Conservation (phyloP, 2,797 vertebrate species). For the Sphenodon punctatus region DNA sequence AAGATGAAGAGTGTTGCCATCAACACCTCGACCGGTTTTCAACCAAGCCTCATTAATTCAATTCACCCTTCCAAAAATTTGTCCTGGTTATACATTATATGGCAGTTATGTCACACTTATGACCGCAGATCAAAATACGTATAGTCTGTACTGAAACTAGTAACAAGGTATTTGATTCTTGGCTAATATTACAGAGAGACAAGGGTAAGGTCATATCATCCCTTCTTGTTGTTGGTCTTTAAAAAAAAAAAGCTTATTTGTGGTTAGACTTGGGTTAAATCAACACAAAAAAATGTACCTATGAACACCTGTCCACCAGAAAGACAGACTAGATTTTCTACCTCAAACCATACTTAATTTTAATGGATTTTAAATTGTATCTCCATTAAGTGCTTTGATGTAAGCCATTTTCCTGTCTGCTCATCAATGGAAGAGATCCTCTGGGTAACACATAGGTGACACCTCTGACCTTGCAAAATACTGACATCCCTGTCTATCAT, state of each 20-base stretch:
- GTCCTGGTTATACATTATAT: not conserved
- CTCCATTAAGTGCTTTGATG: conserved; percentile 63
- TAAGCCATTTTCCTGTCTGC: conserved; percentile 70
- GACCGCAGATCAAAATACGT: not conserved
- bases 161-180: not conserved
- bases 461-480: conserved; percentile 68
- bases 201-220: not conserved
- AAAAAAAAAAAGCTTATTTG: too few species aligned
- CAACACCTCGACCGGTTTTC: accelerated
- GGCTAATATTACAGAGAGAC: not conserved
- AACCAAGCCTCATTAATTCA: not conserved
- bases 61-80: not conserved
- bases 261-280: too few species aligned
- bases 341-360: conserved; percentile 17
- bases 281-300: not conserved
- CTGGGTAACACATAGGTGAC: conserved; percentile 40
- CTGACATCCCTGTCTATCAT: conserved; percentile 52
- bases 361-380: conserved; percentile 70
- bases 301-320: conserved; percentile 7
- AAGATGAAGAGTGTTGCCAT: not conserved
- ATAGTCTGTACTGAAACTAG: not conserved
- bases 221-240: too few species aligned
- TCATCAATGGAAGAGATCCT: conserved; percentile 52
- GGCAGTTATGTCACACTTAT: not conserved
- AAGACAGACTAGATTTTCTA: conserved; percentile 18